Evolutionary conservation across 1,140 invertebrate species (phyloP).

Genomic region (Cecropterus lyciades): DNA sequence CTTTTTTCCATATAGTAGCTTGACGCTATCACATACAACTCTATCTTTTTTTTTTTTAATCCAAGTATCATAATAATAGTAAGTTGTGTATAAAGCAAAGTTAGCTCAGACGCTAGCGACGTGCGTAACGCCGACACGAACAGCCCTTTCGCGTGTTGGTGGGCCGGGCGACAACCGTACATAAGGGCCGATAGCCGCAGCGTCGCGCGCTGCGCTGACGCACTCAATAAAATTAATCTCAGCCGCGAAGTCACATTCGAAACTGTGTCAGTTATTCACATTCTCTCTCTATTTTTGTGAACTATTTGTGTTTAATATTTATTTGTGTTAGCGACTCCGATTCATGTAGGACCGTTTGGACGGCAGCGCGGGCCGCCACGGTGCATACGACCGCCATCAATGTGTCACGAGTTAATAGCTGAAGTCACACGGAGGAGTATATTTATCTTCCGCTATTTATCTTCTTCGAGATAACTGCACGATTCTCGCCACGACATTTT

Average conservation of each 20-base stretch:
- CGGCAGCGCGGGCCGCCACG: conserved; percentile 11
- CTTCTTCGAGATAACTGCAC: background rate
- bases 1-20: no score
- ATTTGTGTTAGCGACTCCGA: conserved; percentile 51
- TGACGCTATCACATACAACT: no score
- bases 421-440: background rate
- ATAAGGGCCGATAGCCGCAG: background rate
- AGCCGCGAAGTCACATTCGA: conserved; percentile 41
- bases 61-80: no score
- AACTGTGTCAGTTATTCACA: conserved; percentile 72
- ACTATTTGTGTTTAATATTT: conserved; percentile 66
- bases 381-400: conserved; percentile 11
- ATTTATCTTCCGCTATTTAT: conserved; percentile 17
- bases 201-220: conserved; percentile 26
- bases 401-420: conserved; percentile 28
- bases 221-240: conserved; percentile 58
- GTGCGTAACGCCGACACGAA: no score
- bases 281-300: conserved; percentile 63
- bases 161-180: background rate
- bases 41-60: no score
- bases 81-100: no score
- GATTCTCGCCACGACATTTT: background rate
- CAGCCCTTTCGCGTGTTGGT: no score
- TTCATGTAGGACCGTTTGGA: conserved; percentile 48
- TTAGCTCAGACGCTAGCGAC: no score